Evolutionary conservation across 1,140 invertebrate genomes (phyloP).

Genomic region (Dendroctonus valens): DNA sequence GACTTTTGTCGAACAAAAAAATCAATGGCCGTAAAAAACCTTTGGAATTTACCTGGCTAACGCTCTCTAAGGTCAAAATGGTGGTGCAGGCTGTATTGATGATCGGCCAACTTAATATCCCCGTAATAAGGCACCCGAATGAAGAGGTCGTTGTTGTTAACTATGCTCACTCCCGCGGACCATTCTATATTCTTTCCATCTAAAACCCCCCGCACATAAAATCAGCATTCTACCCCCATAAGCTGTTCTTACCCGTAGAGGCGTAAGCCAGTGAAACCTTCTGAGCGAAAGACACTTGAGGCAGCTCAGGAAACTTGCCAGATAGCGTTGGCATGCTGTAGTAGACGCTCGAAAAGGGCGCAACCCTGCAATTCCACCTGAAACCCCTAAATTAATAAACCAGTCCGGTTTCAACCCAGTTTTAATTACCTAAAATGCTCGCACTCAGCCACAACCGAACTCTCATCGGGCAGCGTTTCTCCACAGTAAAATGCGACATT

Average conservation of each 20-base stretch:
- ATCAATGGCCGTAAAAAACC: slow-evolving; percentile 2
- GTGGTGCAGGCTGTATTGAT: slow-evolving; percentile 39
- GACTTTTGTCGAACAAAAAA: not conserved
- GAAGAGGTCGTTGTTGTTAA: slow-evolving; percentile 62
- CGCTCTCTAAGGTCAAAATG: slow-evolving; percentile 53
- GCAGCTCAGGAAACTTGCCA: slow-evolving; percentile 48
- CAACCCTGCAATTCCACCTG: slow-evolving; percentile 46
- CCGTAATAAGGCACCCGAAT: slow-evolving; percentile 64
- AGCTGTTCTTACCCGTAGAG: slow-evolving; percentile 29
- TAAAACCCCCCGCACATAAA: slow-evolving; percentile 4
- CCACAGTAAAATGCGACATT: slow-evolving; percentile 42
- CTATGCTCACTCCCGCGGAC: slow-evolving; percentile 53
- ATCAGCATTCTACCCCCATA: not conserved
- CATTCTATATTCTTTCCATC: slow-evolving; percentile 47
- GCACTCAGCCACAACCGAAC: slow-evolving; percentile 39
- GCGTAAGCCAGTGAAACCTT: slow-evolving; percentile 39
- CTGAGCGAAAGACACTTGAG: slow-evolving; percentile 37
- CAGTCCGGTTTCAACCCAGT: not conserved
- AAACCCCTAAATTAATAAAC: slow-evolving; percentile 13
- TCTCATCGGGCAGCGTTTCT: slow-evolving; percentile 37
- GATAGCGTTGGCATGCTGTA: slow-evolving; percentile 49
- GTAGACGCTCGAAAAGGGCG: slow-evolving; percentile 38
- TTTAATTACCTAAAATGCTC: slow-evolving; percentile 43
- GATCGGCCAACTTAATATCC: slow-evolving; percentile 70
- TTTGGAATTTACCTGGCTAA: slow-evolving; percentile 54